phyloP scores from a whole-genome alignment of 1,140 invertebrate species.

The Psix sp. region DNA sequence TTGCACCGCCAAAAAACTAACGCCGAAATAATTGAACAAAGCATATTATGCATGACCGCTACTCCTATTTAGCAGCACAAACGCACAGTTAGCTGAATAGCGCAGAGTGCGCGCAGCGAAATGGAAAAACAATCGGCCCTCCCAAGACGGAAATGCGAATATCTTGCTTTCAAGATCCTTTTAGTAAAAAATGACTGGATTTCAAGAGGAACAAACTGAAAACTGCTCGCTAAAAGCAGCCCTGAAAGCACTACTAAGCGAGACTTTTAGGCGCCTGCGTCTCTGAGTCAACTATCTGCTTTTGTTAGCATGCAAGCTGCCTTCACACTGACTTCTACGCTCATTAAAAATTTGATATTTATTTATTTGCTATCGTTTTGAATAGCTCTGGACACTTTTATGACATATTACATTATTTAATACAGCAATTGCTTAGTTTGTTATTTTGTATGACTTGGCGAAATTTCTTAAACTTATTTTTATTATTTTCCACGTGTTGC shows the following conservation, averaged over 20 bases:
- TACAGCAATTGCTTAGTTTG: no score
- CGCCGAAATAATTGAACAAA: constrained; percentile 33
- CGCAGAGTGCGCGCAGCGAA: background rate
- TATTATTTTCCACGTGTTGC: no score
- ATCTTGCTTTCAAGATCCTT: constrained; percentile 32
- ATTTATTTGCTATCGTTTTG: constrained; percentile 29
- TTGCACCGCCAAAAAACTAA: constrained; percentile 10
- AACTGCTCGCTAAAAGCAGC: constrained; percentile 30
- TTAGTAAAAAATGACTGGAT: constrained; percentile 45
- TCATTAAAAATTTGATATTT: constrained; percentile 47
- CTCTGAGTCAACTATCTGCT: constrained; percentile 30
- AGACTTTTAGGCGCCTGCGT: constrained; percentile 21
- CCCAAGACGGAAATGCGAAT: constrained; percentile 1
- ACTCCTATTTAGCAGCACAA: constrained; percentile 20
- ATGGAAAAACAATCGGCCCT: background rate
- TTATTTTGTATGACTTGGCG: no score
- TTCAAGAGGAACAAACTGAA: constrained; percentile 23
- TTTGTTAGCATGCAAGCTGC: constrained; percentile 17
- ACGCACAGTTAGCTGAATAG: no score
- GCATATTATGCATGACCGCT: constrained; percentile 28
- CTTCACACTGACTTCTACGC: constrained; percentile 19
- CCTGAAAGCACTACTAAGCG: constrained; percentile 26
- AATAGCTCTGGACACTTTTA: background rate
- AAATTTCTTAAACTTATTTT: no score
- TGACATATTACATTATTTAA: constrained; percentile 8